A percentile compares a stretch with the other conserved stretches of the same genome.
These are phyloP conservation scores for Platyrinchus mystaceus DNA, from an alignment of 2,797 vertebrate genomes.

Conservation along the genomic window DNA sequence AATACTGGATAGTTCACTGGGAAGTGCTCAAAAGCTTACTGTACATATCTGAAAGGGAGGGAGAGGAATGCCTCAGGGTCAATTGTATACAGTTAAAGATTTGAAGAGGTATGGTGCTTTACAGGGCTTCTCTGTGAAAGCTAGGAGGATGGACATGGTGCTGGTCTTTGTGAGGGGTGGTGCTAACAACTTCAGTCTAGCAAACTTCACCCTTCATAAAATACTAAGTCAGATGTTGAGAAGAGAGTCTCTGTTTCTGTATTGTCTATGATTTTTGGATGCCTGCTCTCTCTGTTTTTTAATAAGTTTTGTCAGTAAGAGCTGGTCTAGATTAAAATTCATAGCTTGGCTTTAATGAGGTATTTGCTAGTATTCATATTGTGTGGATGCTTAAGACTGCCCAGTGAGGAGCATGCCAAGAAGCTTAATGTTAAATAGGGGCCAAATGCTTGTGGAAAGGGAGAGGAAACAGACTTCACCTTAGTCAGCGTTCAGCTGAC, in stretches of 20 bases:
- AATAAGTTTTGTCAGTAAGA: not conserved
- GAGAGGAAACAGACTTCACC: slow-evolving; percentile 4
- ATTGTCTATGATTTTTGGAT: not conserved
- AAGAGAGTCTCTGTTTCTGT: not conserved
- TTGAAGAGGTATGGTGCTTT: not conserved
- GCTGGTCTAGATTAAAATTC: not conserved
- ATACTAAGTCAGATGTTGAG: not conserved
- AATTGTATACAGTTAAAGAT: not conserved
- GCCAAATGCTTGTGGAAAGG: not conserved
- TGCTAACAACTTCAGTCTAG: not conserved
- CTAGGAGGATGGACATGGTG: not conserved
- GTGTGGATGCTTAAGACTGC: not conserved
- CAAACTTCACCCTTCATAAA: not conserved
- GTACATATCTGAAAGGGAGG: not conserved
- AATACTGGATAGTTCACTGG: not conserved
- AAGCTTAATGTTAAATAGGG: not conserved
- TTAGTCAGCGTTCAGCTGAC: not conserved
- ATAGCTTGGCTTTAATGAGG: not conserved
- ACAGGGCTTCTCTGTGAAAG: not conserved
- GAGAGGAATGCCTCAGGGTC: not conserved
- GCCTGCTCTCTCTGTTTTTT: not conserved
- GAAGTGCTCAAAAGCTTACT: not conserved
- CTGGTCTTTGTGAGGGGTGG: not conserved
- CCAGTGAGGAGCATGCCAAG: not conserved
- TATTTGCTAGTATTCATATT: not conserved